Percentiles rank a stretch among this genome's conserved stretches.
Evolutionary conservation across 1,140 invertebrate genomes (phyloP).

Genomic region (Lerema accius): DNA sequence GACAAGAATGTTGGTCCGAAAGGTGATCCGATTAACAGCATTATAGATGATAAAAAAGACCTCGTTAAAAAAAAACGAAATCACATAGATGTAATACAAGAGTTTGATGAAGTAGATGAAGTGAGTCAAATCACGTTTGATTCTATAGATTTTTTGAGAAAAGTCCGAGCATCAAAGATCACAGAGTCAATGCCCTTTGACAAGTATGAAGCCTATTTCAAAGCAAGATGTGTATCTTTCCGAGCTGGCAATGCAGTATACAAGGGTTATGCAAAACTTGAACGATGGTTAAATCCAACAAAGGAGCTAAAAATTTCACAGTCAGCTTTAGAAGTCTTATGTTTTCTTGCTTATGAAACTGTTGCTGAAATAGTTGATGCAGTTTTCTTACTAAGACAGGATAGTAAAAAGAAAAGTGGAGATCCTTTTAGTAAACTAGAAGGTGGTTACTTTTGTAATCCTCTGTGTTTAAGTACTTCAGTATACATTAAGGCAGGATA

Average conservation of each 20-base stretch:
- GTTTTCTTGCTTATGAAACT: conserved; percentile 88
- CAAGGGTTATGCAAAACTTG: conserved; percentile 76
- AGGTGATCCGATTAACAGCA: conserved; percentile 50
- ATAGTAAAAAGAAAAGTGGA: conserved; percentile 79
- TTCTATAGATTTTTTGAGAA: conserved; percentile 78
- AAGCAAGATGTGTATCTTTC: conserved; percentile 79
- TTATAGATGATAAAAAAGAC: conserved; percentile 67
- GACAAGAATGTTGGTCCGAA: conserved; percentile 52
- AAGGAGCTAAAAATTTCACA: conserved; percentile 74
- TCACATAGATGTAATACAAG: conserved; percentile 80
- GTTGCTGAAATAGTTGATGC: conserved; percentile 88
- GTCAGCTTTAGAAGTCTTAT: conserved; percentile 85
- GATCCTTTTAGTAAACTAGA: conserved; percentile 84
- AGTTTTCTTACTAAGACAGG: conserved; percentile 86
- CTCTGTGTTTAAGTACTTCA: conserved; percentile 76
- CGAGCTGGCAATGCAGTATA: conserved; percentile 51
- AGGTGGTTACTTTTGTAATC: conserved; percentile 81
- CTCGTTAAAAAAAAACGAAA: conserved; percentile 57
- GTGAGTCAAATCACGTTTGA: conserved; percentile 81
- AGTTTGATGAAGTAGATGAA: conserved; percentile 84
- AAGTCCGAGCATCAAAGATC: conserved; percentile 81
- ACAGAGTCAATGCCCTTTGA: conserved; percentile 81
- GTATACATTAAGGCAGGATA: conserved; percentile 82
- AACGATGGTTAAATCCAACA: conserved; percentile 81
- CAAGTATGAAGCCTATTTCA: conserved; percentile 82